Conservation (phyloP, 2,888 invertebrate species). For the Polyommatus icarus region DNA sequence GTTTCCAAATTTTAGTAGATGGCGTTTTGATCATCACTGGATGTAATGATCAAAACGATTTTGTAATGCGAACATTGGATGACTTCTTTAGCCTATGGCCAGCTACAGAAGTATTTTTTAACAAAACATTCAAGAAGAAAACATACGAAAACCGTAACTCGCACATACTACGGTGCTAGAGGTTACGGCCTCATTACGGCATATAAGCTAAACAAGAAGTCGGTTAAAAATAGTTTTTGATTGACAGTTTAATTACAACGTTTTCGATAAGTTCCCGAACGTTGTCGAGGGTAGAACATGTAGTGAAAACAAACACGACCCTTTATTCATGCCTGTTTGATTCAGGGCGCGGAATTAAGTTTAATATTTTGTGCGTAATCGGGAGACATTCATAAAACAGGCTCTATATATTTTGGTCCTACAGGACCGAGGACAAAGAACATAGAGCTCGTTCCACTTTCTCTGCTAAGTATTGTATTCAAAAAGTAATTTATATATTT, state of each 20-base stretch:
- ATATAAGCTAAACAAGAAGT: not conserved
- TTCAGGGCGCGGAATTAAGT: not conserved
- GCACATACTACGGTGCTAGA: not conserved
- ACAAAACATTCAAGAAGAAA: not conserved
- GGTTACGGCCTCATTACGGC: not conserved
- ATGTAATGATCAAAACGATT: not conserved
- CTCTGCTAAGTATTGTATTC: not conserved
- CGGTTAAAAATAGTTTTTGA: conserved; percentile 6
- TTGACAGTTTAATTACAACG: conserved; percentile 14
- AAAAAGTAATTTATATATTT: not conserved
- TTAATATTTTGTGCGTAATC: not conserved
- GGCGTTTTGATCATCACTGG: not conserved
- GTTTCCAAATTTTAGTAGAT: not conserved
- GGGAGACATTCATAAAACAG: not conserved
- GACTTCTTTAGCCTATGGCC: too few relatives aligned
- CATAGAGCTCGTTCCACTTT: not conserved
- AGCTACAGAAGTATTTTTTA: too few relatives aligned
- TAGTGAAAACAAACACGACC: not conserved
- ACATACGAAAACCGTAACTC: not conserved
- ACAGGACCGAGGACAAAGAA: not conserved
- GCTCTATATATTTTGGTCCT: not conserved
- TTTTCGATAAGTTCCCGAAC: not conserved
- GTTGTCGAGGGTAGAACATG: not conserved
- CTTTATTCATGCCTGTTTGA: not conserved
- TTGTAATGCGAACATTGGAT: not conserved